Evolutionary conservation across 2,797 vertebrate species (phyloP), one percentile per base, ranked within the genome.

Genomic region (Rhyacichthys aspro): DNA sequence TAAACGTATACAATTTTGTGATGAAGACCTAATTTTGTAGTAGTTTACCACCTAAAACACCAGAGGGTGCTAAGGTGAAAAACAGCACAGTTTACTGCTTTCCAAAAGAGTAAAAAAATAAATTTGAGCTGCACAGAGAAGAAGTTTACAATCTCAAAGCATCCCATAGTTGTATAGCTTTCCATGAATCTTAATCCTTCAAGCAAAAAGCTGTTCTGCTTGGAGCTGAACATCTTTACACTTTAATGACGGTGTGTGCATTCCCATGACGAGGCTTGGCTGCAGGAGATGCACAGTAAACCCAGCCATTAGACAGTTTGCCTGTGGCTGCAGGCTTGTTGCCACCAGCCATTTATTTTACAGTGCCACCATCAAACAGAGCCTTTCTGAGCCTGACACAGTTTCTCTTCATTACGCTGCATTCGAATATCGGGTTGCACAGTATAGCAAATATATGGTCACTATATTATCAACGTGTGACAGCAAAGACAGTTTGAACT

Each of bases 151-250:
- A 73, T 50, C 58, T 82, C 72, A 63, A 76, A 56, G 44, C 28
- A 86, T 84, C 79, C 56, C 42, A 62, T 74, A 80, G 86, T 63
- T 66, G n/a, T n/a, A n/a, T n/a, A n/a, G n/a, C n/a, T 61, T 81
- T 59, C 68, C 77, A 70, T 63, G 57, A 62, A 63, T 68, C 34
- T 9, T 63, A 73, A 83, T 78, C 72, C 63, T 42, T 63, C 47
- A 71, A 47, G 72, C 80, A 81, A 63, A 78, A 75, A 43, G 34
- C 48, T 63, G 47, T 32, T 63, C 52, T 56, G 44, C 58, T 67
- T 73, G 36, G 54, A 77, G 56, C 58, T 60, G 36, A 38, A 45
- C 76, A 54, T 78, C 57, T 64, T 67, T 55, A 66, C 55, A 67
- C 72, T 12, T 66, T 82, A 85, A 86, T 81, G 80, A 85, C 61